These are phyloP conservation scores for Echiichthys vipera DNA, from an alignment of 2,797 vertebrate species.

Conservation along the genomic window DNA sequence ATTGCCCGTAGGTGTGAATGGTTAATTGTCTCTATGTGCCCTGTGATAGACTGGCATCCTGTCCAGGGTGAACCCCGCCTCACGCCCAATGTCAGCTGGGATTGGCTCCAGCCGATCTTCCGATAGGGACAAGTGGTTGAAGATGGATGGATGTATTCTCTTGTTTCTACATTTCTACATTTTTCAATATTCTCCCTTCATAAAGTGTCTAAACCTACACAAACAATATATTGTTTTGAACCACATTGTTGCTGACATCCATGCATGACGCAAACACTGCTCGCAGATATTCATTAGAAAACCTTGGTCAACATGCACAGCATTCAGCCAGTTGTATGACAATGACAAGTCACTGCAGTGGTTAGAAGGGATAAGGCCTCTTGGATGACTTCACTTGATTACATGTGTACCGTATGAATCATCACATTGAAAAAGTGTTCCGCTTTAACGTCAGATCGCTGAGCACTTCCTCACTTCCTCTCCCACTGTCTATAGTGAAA, in stretches of 20 bases:
- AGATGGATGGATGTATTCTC: too few relatives aligned
- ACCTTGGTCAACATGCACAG: background rate
- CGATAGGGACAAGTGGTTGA: too few relatives aligned
- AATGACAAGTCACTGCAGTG: slow-evolving; percentile 13
- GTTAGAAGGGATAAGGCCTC: slow-evolving; percentile 5
- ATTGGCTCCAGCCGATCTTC: too few relatives aligned
- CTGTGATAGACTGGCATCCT: too few relatives aligned
- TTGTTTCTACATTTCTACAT: too few relatives aligned
- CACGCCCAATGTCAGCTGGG: too few relatives aligned
- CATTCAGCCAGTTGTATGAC: background rate
- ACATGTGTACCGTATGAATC: slow-evolving; percentile 6
- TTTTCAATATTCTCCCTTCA: background rate
- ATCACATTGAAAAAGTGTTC: slow-evolving; percentile 18
- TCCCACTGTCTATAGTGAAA: slow-evolving; percentile 3
- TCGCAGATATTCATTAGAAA: background rate
- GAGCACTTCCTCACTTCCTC: slow-evolving; percentile 4
- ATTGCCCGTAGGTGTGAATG: too few relatives aligned
- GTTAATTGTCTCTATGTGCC: too few relatives aligned
- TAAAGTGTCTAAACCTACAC: background rate
- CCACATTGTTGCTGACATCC: slow-evolving; percentile 2
- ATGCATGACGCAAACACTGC: slow-evolving; percentile 19
- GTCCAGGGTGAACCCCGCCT: too few relatives aligned
- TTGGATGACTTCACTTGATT: slow-evolving; percentile 12
- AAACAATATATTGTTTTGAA: background rate
- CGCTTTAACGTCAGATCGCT: background rate